phyloP scores from a whole-genome alignment of 2,888 invertebrate genomes.

The Oscheius sp. region DNA sequence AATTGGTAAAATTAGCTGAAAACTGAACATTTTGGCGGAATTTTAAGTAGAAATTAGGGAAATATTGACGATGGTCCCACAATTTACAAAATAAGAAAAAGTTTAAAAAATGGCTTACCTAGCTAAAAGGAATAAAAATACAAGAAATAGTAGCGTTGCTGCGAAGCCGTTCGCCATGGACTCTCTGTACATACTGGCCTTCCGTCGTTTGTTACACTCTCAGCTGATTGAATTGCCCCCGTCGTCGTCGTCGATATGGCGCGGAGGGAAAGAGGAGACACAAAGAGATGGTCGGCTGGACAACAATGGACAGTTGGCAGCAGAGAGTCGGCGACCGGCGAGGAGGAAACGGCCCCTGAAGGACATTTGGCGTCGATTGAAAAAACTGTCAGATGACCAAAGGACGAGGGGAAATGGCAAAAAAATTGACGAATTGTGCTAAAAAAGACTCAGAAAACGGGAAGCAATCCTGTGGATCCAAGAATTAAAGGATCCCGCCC shows the following conservation, averaged over 20 bases:
- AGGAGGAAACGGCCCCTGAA: constrained; percentile 7
- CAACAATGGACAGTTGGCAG: constrained; percentile 20
- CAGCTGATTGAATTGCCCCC: background rate
- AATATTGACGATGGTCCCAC: background rate
- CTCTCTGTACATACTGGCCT: constrained; percentile 50
- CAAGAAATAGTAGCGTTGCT: constrained; percentile 56
- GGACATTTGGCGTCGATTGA: constrained; percentile 3
- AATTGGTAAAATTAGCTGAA: no score
- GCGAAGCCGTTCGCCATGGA: constrained; percentile 58
- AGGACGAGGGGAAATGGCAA: no score
- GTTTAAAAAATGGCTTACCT: constrained; percentile 43
- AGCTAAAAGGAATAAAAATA: constrained; percentile 56
- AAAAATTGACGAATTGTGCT: background rate
- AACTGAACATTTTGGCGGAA: no score
- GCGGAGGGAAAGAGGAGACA: constrained; percentile 3
- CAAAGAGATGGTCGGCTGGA: constrained; percentile 13
- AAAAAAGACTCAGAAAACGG: background rate
- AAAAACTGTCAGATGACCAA: no score
- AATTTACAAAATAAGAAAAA: background rate
- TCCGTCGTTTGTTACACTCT: constrained; percentile 1
- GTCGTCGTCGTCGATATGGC: background rate
- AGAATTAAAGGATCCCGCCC: background rate
- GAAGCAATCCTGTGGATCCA: background rate
- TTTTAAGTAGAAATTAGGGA: no score
- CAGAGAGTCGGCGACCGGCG: background rate